Percentiles rank a stretch among this genome's conserved stretches.
phyloP scores from a whole-genome alignment of 2,113 vertebrate genomes.

The Sterna hirundo region DNA sequence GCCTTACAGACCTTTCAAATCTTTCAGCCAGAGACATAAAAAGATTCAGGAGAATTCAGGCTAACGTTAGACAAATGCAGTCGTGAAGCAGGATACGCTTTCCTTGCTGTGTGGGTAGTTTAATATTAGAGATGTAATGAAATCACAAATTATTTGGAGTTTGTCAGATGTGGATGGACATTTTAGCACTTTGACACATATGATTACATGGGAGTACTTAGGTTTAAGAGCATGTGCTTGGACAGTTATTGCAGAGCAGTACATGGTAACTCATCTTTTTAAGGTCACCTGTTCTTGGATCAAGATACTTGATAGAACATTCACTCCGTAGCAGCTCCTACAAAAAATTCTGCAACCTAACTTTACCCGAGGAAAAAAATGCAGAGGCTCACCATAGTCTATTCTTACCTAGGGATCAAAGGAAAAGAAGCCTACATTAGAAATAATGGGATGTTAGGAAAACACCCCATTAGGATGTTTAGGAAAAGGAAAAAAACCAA shows the following conservation, averaged over 20 bases:
- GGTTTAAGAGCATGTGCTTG: constrained; percentile 3
- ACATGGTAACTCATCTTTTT: neutral
- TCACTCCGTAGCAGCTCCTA: neutral
- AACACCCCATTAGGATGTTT: neutral
- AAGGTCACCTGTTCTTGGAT: neutral
- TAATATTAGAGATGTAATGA: neutral
- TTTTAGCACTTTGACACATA: neutral
- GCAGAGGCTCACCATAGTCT: neutral
- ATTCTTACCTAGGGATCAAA: neutral
- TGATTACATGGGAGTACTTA: neutral
- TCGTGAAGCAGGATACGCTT: neutral
- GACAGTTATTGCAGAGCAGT: neutral
- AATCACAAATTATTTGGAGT: neutral
- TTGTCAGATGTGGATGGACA: neutral
- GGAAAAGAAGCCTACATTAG: neutral
- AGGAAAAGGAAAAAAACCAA: neutral
- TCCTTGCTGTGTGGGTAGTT: neutral
- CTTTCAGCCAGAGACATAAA: neutral
- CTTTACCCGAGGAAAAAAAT: neutral
- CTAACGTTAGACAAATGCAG: neutral
- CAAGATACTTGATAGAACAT: neutral
- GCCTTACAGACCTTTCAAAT: neutral
- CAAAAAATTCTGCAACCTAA: neutral
- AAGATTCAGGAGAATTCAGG: neutral
- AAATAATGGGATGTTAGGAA: neutral